Evolutionary conservation across 2,797 vertebrate genomes (phyloP).

Genomic region (Macrochelys suwanniensis): DNA sequence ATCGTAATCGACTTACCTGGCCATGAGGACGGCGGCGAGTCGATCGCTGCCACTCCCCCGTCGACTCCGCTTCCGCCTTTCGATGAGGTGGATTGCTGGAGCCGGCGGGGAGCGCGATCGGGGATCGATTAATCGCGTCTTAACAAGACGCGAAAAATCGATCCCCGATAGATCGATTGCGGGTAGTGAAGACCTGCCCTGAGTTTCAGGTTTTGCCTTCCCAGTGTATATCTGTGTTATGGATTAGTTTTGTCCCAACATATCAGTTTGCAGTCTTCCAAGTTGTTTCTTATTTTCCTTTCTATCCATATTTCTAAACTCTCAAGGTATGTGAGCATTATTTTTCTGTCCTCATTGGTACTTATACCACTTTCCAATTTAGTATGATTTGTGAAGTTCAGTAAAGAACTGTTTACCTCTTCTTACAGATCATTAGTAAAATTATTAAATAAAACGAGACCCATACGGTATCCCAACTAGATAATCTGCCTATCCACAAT

Average conservation of each 20-base stretch:
- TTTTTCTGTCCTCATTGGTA: slow-evolving; percentile 27
- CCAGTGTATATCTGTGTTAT: not conserved
- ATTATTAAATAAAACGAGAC: slow-evolving; percentile 26
- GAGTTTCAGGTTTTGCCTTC: not conserved
- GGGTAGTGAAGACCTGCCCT: no score
- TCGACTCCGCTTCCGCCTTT: no score
- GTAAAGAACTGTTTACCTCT: not conserved
- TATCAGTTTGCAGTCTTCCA: slow-evolving; percentile 33
- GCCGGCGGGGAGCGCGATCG: no score
- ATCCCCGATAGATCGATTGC: no score
- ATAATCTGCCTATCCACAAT: not conserved
- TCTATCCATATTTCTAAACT: slow-evolving; percentile 18
- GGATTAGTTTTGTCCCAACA: slow-evolving; percentile 52
- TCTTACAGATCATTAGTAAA: slow-evolving; percentile 4
- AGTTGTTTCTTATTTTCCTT: slow-evolving; percentile 47
- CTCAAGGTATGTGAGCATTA: slow-evolving; percentile 28
- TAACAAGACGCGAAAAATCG: no score
- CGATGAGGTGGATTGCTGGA: no score
- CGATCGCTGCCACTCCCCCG: no score
- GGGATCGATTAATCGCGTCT: no score
- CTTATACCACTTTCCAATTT: slow-evolving; percentile 6
- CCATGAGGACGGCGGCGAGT: no score
- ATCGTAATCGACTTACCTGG: no score
- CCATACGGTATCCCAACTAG: not conserved
- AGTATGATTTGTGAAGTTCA: slow-evolving; percentile 16